These are phyloP conservation scores for Nephrotoma guestfalica DNA, from an alignment of 2,888 invertebrate genomes.

Conservation along the genomic window DNA sequence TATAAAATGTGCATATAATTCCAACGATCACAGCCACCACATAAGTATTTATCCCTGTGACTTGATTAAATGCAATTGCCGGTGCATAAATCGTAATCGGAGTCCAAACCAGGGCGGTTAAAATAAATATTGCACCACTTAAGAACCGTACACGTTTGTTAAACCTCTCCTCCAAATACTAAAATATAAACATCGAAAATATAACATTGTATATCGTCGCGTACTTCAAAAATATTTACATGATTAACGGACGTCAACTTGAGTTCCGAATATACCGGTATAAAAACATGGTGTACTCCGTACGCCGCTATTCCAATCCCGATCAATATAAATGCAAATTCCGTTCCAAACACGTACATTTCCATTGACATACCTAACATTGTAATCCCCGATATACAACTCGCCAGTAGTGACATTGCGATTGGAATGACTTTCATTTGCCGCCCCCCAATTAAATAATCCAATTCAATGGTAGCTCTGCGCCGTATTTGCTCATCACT, in stretches of 20 bases:
- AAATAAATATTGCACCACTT: not conserved
- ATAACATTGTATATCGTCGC: not conserved
- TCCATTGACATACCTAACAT: not conserved
- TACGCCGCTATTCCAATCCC: not conserved
- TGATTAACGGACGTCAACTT: not conserved
- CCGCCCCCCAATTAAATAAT: conserved; percentile 3
- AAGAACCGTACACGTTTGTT: not conserved
- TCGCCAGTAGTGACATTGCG: not conserved
- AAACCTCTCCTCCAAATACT: not conserved
- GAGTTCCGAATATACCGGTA: not conserved
- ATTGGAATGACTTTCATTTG: not conserved
- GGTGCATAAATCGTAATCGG: conserved; percentile 51
- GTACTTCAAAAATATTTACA: not conserved
- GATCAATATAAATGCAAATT: not conserved
- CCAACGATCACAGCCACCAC: conserved; percentile 61
- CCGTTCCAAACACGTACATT: not conserved
- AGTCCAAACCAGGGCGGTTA: conserved; percentile 22
- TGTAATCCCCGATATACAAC: not conserved
- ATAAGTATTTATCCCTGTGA: conserved; percentile 53
- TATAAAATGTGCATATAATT: conserved; percentile 64
- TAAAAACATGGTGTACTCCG: not conserved
- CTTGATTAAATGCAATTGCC: conserved; percentile 63
- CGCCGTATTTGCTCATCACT: not conserved
- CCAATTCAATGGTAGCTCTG: not conserved
- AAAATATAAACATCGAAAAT: not conserved